These are phyloP conservation scores for Heterodera schachtii DNA, from an alignment of 1,140 invertebrate genomes.

Conservation along the genomic window DNA sequence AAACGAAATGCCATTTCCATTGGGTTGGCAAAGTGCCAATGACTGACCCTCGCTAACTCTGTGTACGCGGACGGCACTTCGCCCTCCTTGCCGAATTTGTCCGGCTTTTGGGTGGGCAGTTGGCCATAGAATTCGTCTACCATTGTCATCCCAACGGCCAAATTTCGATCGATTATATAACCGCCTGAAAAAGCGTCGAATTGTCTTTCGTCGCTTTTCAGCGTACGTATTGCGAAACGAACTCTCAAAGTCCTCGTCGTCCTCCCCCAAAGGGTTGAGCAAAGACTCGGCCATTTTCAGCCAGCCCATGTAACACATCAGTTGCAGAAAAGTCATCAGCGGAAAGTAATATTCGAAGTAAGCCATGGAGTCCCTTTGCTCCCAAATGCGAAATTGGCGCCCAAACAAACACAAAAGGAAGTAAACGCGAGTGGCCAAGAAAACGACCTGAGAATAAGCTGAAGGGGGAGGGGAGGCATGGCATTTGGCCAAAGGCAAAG, in stretches of 20 bases:
- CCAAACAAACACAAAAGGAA: constrained; percentile 48
- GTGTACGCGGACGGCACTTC: background rate
- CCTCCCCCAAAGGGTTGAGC: constrained; percentile 44
- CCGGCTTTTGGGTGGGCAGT: constrained; percentile 1
- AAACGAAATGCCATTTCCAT: background rate
- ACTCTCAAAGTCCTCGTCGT: constrained; percentile 57
- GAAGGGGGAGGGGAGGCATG: background rate
- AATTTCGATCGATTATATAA: constrained; percentile 37
- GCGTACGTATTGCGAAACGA: background rate
- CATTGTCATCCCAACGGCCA: constrained; percentile 18
- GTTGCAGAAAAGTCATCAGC: constrained; percentile 27
- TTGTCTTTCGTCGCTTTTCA: background rate
- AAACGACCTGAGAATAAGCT: constrained; percentile 20
- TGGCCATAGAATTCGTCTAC: constrained; percentile 2
- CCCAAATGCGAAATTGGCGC: constrained; percentile 39
- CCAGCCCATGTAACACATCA: constrained; percentile 27
- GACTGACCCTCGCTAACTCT: background rate
- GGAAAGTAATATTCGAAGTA: constrained; percentile 78
- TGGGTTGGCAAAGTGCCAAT: background rate
- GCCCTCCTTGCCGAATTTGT: constrained; percentile 6
- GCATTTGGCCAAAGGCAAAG: constrained; percentile 12
- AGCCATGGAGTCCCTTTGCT: constrained; percentile 24
- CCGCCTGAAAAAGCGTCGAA: background rate
- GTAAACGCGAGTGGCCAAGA: constrained; percentile 29
- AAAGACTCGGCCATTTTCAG: constrained; percentile 24